Base-by-base conservation (phyloP, 2,797 vertebrate genomes). In the Aulostomus chinensis region DNA sequence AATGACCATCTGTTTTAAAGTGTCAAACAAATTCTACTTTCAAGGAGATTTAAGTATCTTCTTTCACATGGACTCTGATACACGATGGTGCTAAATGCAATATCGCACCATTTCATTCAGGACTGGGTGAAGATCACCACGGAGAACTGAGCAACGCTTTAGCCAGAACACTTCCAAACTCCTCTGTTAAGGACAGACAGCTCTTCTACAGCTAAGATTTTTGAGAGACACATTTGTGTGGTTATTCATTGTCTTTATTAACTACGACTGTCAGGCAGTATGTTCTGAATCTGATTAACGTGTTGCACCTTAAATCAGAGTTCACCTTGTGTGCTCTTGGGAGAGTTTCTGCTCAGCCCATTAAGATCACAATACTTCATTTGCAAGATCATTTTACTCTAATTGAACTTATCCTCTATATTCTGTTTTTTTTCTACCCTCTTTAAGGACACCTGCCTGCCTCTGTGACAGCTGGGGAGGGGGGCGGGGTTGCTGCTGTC, bases 361-460 rank as follows among this genome's bases (percentile, higher is more conserved):
- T 86, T 88, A 89, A 76, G 47, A 79, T 50, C 70, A 78, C 66
- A 79, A 70, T 86, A 72, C 84, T 80, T 86, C 75, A 85, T 76
- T 82, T 71, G 66, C 40, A 20, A 73, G 74, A 72, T 83, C 36
- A 73, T 79, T 81, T 55, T 71, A 48, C 53, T 78, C 73, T 88
- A 88, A 86, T 86, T 88, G 83, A 84, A 88, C 79, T 67, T 39
- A 74, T 68, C 67, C 83, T 49, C 67, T 74, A 61, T 59, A 59
- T 76, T 69, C 29, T 16, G 13, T 49, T 76, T 66, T 70, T 78
- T 79, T 51, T 74, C 63, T 68, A 76, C 76, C 60, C 56, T 62
- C 58, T 85, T 71, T 65, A 52, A 85, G 77, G 81, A 83, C 80
- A 85, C 82, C 83, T 86, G 65, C 56, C 76, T 80, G 56, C 71